phyloP scores from a whole-genome alignment of 2,888 invertebrate species.

The Leptarthrus brevirostris region DNA sequence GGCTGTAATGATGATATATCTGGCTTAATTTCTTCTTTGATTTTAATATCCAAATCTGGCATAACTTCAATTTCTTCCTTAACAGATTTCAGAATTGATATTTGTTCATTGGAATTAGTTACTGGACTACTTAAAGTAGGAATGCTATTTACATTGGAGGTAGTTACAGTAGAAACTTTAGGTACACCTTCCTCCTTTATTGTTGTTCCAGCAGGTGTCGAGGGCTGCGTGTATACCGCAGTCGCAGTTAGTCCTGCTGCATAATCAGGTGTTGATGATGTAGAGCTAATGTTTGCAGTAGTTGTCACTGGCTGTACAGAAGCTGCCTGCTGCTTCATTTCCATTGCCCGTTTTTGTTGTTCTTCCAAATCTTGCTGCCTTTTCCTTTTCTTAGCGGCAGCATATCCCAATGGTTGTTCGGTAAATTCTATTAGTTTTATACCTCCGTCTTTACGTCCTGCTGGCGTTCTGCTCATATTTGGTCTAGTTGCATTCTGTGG shows the following conservation, averaged over 20 bases:
- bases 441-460: constrained; percentile 86
- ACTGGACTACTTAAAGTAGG: constrained; percentile 40
- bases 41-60: constrained; percentile 63
- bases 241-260: constrained; percentile 81
- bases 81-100: constrained; percentile 54
- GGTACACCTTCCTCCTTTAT: constrained; percentile 53
- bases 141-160: constrained; percentile 33
- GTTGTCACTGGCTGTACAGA: constrained; percentile 62
- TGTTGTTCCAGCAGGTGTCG: constrained; percentile 61
- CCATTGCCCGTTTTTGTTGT: constrained; percentile 72
- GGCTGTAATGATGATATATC: constrained; percentile 45
- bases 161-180: constrained; percentile 26
- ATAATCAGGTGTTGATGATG: constrained; percentile 79
- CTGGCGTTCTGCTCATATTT: constrained; percentile 73
- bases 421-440: constrained; percentile 94
- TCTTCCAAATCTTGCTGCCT: constrained; percentile 81
- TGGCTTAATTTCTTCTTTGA: constrained; percentile 62
- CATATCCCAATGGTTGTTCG: constrained; percentile 88
- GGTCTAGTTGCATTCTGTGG: constrained; percentile 66
- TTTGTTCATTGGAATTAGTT: constrained; percentile 23
- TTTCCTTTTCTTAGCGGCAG: constrained; percentile 88
- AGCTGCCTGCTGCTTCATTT: constrained; percentile 67
- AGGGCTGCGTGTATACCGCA: constrained; percentile 67
- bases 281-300: constrained; percentile 58
- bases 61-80: constrained; percentile 65